Conservation (phyloP, 1,140 invertebrate genomes). For the Pogonomyrmex barbatus region DNA sequence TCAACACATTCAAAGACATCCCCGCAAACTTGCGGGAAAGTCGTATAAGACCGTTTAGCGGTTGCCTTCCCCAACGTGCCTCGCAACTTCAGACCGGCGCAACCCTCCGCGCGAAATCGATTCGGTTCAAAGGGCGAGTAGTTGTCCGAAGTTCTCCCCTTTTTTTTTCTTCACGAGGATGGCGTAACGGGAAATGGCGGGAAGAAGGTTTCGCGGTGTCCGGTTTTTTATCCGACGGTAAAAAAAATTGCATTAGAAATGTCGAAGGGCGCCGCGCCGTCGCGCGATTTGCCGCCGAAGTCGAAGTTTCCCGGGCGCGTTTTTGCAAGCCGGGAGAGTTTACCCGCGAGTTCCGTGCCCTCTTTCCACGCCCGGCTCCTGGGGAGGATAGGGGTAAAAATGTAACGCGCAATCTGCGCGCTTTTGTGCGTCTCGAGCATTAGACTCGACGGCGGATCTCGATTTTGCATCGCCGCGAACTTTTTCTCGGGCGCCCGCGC, state of each 20-base stretch:
- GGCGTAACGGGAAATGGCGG: no score
- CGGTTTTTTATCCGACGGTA: neutral
- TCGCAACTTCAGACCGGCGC: conserved; percentile 28
- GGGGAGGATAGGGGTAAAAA: conserved; percentile 22
- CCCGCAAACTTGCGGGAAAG: conserved; percentile 35
- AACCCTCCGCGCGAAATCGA: conserved; percentile 36
- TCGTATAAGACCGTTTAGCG: conserved; percentile 55
- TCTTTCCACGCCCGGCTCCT: no score
- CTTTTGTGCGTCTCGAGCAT: conserved; percentile 32
- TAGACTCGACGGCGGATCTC: conserved; percentile 22
- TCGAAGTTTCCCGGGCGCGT: conserved; percentile 31
- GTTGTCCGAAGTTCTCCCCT: neutral
- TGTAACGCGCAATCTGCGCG: conserved; percentile 54
- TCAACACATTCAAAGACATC: conserved; percentile 41
- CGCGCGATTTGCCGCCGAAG: neutral
- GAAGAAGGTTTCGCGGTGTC: neutral
- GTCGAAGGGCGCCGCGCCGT: neutral
- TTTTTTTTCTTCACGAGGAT: neutral
- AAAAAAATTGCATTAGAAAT: conserved; percentile 57
- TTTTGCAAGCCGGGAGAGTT: conserved; percentile 43
- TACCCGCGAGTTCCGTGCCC: conserved; percentile 21
- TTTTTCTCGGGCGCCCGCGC: conserved; percentile 25
- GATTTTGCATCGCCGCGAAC: conserved; percentile 56
- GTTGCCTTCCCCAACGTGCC: conserved; percentile 36
- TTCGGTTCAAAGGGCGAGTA: conserved; percentile 41